These are phyloP conservation scores for Beris morrisii DNA, from an alignment of 2,888 invertebrate genomes.

Conservation along the genomic window DNA sequence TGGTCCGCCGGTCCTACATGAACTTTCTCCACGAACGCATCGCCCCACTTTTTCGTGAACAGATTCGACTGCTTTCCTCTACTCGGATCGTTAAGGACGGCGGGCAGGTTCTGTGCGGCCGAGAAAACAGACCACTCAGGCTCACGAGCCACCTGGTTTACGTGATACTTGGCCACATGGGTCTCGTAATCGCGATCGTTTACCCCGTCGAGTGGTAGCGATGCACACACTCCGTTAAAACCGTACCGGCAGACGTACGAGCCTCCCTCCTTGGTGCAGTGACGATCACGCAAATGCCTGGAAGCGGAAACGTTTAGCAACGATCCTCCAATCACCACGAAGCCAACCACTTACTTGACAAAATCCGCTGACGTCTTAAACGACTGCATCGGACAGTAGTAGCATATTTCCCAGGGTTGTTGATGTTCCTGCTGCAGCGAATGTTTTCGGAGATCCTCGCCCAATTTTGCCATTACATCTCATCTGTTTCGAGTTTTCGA, in stretches of 20 bases:
- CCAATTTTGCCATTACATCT: conserved; percentile 33
- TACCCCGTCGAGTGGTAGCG: conserved; percentile 86
- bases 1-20: conserved; percentile 77
- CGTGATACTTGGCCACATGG: conserved; percentile 73
- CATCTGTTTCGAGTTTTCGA: neutral
- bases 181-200: conserved; percentile 85
- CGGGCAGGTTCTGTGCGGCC: conserved; percentile 91
- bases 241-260: conserved; percentile 87
- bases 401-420: conserved; percentile 63
- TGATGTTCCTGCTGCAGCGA: conserved; percentile 30
- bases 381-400: conserved; percentile 63
- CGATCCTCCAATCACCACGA: neutral
- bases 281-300: conserved; percentile 77
- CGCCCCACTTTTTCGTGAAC: conserved; percentile 98
- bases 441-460: conserved; percentile 29
- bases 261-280: conserved; percentile 83
- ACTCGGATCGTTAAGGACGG: conserved; percentile 93
- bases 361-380: conserved; percentile 64
- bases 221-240: conserved; percentile 81
- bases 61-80: conserved; percentile 89
- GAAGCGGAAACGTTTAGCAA: conserved; percentile 43
- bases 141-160: conserved; percentile 53
- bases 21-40: conserved; percentile 83
- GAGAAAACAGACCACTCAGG: conserved; percentile 68
- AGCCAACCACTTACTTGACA: conserved; percentile 58